Evolutionary conservation across 2,797 vertebrate species (phyloP), one percentile per base, ranked within the genome.

Genomic region (Crocodylus rhombifer): DNA sequence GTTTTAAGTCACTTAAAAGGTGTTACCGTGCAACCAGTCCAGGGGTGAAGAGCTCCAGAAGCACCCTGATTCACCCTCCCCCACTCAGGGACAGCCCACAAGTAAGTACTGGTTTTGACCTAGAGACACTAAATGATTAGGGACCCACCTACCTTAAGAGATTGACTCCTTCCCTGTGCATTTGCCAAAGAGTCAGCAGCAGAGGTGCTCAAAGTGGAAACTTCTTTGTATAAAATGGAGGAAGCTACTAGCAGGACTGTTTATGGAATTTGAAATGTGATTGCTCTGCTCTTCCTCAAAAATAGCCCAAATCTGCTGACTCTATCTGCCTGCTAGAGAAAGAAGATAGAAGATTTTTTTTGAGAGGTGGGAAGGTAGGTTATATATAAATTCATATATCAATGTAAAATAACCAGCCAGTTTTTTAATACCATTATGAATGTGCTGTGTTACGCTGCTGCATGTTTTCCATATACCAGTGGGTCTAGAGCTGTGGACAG

Each of bases 191-290:
- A 4, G 8, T 26, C 58, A 14, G 3, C 67, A 42, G n/a, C 55
- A 82, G 62, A 73, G 14, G 9, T 76, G 57, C 5, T 73, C 21
- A 16, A 51, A 14, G 33, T 51, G 25, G 36, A 51, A 7, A 13
- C 13, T 42, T 23, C 23, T 4, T 60, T 12, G 20, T 30, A 58
- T 62, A 76, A 69, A 77, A 14, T 42, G 30, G 71, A 73, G 10
- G 13, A 2, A 1, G 33, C 9, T 80, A 3, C 60, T 8, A 75
- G 25, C 9, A 60, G n/a, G 33, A 1, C 0, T 1, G 67, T 88
- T 88, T 25, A 42, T 79, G 55, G 57, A 57, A 11, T 76, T 71
- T 57, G 30, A 28, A 90, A 71, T 2, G 5, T 15, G 15, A 65
- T 57, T 25, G 13, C 14, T 5, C 15, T 25, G 26, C 80, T 17